Evolutionary conservation across 2,888 invertebrate species (phyloP).

Genomic region (Rhamphomyia laevipes): DNA sequence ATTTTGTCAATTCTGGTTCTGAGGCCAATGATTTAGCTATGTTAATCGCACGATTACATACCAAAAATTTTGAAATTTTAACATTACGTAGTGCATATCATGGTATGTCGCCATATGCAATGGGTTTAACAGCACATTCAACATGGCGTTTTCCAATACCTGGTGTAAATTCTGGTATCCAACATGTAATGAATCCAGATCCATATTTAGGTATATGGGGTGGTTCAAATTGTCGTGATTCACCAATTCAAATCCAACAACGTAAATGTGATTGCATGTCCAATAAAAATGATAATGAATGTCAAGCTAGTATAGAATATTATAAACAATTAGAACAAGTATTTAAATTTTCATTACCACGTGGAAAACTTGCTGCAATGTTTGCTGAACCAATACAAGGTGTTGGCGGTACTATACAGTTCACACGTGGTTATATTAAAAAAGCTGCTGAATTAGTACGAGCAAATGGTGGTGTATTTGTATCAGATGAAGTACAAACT

Average conservation of each 20-base stretch:
- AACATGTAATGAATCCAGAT: constrained; percentile 87
- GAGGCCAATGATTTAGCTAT: constrained; percentile 95
- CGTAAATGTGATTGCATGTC: constrained; percentile 52
- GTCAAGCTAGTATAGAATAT: constrained; percentile 68
- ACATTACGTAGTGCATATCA: constrained; percentile 86
- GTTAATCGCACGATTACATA: constrained; percentile 73
- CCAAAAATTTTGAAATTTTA: constrained; percentile 72
- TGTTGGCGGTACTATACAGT: constrained; percentile 88
- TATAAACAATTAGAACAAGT: constrained; percentile 59
- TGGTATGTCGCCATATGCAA: constrained; percentile 75
- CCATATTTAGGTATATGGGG: constrained; percentile 87
- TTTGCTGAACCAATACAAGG: constrained; percentile 96
- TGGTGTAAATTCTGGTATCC: constrained; percentile 54
- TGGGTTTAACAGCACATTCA: constrained; percentile 70
- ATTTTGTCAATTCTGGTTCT: constrained; percentile 91
- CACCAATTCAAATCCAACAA: constrained; percentile 58
- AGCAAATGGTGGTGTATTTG: constrained; percentile 72
- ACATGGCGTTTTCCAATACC: constrained; percentile 68
- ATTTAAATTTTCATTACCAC: constrained; percentile 65
- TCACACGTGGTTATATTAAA: constrained; percentile 74
- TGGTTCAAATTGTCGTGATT: constrained; percentile 77
- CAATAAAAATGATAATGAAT: constrained; percentile 38
- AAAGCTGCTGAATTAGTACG: constrained; percentile 67
- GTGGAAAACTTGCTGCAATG: constrained; percentile 71
- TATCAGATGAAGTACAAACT: constrained; percentile 94